A percentile compares a stretch with the other conserved stretches of the same genome.
Conservation (phyloP, 2,888 invertebrate species). For the Scaptomyza tumidula region DNA sequence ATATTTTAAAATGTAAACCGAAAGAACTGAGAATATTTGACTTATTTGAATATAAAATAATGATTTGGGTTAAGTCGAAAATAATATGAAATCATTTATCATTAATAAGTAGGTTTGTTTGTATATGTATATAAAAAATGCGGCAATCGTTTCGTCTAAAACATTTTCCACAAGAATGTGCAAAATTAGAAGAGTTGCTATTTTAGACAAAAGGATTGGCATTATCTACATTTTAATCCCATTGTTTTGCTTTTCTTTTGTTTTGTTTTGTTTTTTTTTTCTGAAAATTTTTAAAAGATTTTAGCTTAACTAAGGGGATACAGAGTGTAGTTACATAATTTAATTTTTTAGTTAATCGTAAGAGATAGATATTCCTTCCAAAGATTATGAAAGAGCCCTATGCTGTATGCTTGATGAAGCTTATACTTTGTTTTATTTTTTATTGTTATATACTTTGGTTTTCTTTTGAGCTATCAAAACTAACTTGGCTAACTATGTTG, state of each 20-base stretch:
- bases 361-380: slow-evolving; percentile 22
- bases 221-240: slow-evolving; percentile 74
- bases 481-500: slow-evolving; percentile 36
- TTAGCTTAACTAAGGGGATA: slow-evolving; percentile 81
- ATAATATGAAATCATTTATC: slow-evolving; percentile 30
- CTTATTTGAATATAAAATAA: slow-evolving; percentile 45
- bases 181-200: slow-evolving; percentile 68
- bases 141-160: slow-evolving; percentile 83
- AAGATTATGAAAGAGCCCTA: slow-evolving; percentile 21
- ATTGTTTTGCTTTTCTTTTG: slow-evolving; percentile 27
- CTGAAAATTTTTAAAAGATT: slow-evolving; percentile 26
- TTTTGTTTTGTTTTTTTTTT: slow-evolving; percentile 17
- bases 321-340: slow-evolving; percentile 83
- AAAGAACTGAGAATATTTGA: slow-evolving; percentile 54
- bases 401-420: slow-evolving; percentile 12
- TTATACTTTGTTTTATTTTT: slow-evolving; percentile 12
- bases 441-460: slow-evolving; percentile 21
- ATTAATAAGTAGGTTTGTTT: slow-evolving; percentile 33
- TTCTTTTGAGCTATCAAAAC: slow-evolving; percentile 19
- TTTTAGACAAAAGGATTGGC: slow-evolving; percentile 83
- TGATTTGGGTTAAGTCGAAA: slow-evolving; percentile 43
- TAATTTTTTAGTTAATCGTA: slow-evolving; percentile 46
- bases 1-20: slow-evolving; percentile 26
- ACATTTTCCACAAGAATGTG: slow-evolving; percentile 61
- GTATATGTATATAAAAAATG: slow-evolving; percentile 69